Percentiles rank a stretch among this genome's conserved stretches.
These are phyloP conservation scores for Ischnus inquisitorius DNA, from an alignment of 2,888 invertebrate species.

Conservation along the genomic window DNA sequence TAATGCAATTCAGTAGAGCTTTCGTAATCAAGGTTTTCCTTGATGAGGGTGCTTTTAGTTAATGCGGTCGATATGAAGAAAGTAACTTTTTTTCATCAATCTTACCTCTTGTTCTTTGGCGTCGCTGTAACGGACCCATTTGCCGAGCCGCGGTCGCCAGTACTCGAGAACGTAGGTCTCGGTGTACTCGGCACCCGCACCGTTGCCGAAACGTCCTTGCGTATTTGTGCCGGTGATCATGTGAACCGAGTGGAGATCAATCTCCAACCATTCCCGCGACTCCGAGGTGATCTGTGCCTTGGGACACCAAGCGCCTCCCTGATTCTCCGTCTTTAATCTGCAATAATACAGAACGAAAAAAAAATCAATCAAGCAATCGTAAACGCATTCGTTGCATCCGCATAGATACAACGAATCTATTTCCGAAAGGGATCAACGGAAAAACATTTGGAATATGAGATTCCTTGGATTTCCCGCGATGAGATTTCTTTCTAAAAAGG, in stretches of 20 bases:
- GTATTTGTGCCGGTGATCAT: conserved; percentile 89
- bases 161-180: conserved; percentile 89
- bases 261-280: conserved; percentile 87
- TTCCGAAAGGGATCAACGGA: not conserved
- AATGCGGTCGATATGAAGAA: not conserved
- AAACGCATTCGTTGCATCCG: conserved; percentile 1
- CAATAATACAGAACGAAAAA: conserved; percentile 71
- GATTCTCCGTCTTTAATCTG: conserved; percentile 89
- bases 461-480: conserved; percentile 30
- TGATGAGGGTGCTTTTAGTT: no score
- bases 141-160: conserved; percentile 87
- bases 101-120: conserved; percentile 88
- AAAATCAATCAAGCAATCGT: not conserved
- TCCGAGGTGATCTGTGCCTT: conserved; percentile 87
- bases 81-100: not conserved
- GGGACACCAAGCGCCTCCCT: conserved; percentile 93
- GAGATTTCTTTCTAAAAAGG: conserved; percentile 34
- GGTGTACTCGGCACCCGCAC: conserved; percentile 90
- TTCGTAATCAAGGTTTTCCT: no score
- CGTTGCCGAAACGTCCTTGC: conserved; percentile 91
- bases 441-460: conserved; percentile 27
- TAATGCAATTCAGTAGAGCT: no score
- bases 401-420: not conserved
- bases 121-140: conserved; percentile 89
- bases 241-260: conserved; percentile 88